Evolutionary conservation across 2,888 invertebrate genomes (phyloP).

Genomic region (Aradus depressus): DNA sequence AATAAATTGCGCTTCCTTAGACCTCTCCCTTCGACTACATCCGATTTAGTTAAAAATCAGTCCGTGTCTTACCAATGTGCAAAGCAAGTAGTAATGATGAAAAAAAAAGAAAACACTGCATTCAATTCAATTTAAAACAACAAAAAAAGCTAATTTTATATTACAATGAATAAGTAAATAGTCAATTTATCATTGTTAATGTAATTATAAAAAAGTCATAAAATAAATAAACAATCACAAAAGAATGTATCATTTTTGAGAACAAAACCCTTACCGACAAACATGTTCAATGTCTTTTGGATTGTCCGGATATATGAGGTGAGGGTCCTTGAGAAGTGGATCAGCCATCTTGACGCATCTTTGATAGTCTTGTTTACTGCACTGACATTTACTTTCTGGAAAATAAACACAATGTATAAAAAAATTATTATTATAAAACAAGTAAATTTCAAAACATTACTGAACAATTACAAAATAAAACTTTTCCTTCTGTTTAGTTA

Average conservation of each 20-base stretch:
- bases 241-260: not conserved
- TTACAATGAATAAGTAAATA: not conserved
- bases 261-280: slow-evolving; percentile 39
- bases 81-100: too few species aligned
- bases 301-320: slow-evolving; percentile 50
- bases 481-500: too few species aligned
- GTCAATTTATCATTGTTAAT: not conserved
- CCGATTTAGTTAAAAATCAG: too few species aligned
- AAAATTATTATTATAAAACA: not conserved
- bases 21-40: too few species aligned
- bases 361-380: slow-evolving; percentile 42
- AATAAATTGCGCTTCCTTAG: too few species aligned
- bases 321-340: slow-evolving; percentile 48
- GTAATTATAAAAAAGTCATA: not conserved
- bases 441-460: not conserved
- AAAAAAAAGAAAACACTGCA: too few species aligned
- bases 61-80: too few species aligned
- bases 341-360: slow-evolving; percentile 47
- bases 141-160: not conserved
- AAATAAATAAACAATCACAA: not conserved
- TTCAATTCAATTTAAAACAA: too few species aligned
- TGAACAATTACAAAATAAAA: too few species aligned
- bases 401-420: not conserved
- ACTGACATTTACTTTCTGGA: slow-evolving; percentile 33
- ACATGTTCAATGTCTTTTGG: slow-evolving; percentile 47